phyloP scores from a whole-genome alignment of 2,797 vertebrate species.

The Rhinichthys osculus region DNA sequence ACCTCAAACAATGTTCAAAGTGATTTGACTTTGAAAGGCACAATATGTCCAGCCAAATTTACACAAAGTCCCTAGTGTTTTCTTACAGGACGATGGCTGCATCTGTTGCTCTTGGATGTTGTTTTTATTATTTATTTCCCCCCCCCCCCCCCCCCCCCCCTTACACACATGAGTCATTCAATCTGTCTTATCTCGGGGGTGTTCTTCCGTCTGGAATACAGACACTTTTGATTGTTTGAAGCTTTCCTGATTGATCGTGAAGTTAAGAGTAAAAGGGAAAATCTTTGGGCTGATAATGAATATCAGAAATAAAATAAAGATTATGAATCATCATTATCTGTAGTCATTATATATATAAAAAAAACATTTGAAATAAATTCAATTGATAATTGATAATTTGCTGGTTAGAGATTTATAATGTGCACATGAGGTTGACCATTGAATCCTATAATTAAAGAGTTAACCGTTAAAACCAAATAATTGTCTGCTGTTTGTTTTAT shows the following conservation, averaged over 20 bases:
- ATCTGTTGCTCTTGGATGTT: constrained; percentile 20
- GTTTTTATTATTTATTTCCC: not conserved
- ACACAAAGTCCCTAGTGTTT: not conserved
- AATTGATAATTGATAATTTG: not conserved
- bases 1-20: not conserved
- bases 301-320: not conserved
- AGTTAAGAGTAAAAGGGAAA: not conserved
- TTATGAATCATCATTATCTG: not conserved
- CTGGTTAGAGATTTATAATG: not conserved
- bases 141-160: not conserved
- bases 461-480: too few species aligned
- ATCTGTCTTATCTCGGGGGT: constrained; percentile 34
- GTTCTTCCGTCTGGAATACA: not conserved
- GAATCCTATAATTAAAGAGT: not conserved
- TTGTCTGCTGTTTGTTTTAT: too few species aligned
- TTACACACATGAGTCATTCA: constrained; percentile 43
- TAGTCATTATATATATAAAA: not conserved
- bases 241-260: not conserved
- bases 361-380: not conserved
- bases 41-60: constrained; percentile 9
- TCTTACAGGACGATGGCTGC: constrained; percentile 29
- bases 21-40: constrained; percentile 16
- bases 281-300: not conserved
- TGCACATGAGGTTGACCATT: not conserved
- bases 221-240: not conserved